Conservation (phyloP, 2,888 invertebrate species). For the Melangyna quadrimaculata region DNA sequence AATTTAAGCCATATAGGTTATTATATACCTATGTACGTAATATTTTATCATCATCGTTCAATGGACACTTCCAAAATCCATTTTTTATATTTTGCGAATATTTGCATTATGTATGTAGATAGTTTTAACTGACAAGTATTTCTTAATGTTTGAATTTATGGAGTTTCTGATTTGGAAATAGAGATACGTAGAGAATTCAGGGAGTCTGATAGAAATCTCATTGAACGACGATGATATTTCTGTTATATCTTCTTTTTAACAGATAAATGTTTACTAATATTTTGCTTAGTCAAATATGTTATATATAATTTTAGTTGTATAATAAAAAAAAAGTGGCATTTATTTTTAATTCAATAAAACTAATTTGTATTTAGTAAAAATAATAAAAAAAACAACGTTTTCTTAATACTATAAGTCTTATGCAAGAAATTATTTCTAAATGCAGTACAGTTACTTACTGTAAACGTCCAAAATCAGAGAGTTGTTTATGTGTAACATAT, state of each 20-base stretch:
- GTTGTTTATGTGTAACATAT: constrained; percentile 77
- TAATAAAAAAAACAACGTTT: constrained; percentile 35
- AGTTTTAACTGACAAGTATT: background rate
- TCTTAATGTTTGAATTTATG: background rate
- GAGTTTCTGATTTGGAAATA: too few species aligned
- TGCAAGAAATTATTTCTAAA: constrained; percentile 37
- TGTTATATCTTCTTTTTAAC: background rate
- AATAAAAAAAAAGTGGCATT: constrained; percentile 16
- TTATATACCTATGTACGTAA: background rate
- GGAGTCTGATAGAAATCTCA: background rate
- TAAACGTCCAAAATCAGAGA: constrained; percentile 75
- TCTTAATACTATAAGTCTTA: constrained; percentile 60
- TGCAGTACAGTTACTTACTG: constrained; percentile 53
- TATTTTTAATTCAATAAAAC: constrained; percentile 25
- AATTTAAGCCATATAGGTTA: background rate
- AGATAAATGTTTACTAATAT: background rate
- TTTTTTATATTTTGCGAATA: background rate
- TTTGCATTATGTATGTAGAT: background rate
- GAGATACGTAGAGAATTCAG: too few species aligned
- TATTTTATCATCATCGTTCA: background rate
- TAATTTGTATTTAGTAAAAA: constrained; percentile 41
- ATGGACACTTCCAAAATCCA: background rate
- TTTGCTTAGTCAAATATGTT: background rate
- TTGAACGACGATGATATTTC: background rate
- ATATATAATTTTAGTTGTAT: background rate